Evolutionary conservation across 2,888 invertebrate genomes (phyloP), one percentile per base, ranked within the genome.

Genomic region (Parnassius smintheus): DNA sequence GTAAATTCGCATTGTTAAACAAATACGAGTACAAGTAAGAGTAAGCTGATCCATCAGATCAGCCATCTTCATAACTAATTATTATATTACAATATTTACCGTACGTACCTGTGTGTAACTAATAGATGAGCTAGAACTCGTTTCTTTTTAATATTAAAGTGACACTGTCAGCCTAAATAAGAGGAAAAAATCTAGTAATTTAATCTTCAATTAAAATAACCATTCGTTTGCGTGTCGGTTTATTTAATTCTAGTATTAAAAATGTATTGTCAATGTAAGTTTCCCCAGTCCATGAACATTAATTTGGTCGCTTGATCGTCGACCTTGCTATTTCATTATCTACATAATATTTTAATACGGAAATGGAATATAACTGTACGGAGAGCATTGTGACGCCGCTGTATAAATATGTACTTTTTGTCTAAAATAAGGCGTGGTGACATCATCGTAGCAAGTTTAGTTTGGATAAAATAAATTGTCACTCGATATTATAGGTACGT

Each of bases 381-480:
- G 13, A 42, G 22, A 49, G 46, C 55, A 45, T 18, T 18, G 56
- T 56, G 55, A 56, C 56, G 55, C 61, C 56, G 45, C 1, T 25
- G 35, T 56, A 50, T 35, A 49, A 41, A 59, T 25, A 60, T 41
- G 9, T 48, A 46, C 56, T 44, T 35, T 45, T 61, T 56, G 56
- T 50, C 61, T 61, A 45, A 56, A 56, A 45, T 51, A 61, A 51
- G 51, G 49, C 11, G n/a, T 11, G 42, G 57, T 57, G 49, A 57
- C 57, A 49, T 57, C 57, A 57, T 13, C 13, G 57, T 18, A 35
- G 48, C 57, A 41, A 9, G 11, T 35, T 49, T 49, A 13, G 9
- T 1, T 1, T 7, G 9, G n/a, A 13, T 13, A 13, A 49, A 49
- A 13, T 18, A 49, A 49, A 49, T 13, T 13, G 35, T 50, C 13